phyloP scores from a whole-genome alignment of 2,113 vertebrate genomes.

The Poeciliopsis turrubarensis region DNA sequence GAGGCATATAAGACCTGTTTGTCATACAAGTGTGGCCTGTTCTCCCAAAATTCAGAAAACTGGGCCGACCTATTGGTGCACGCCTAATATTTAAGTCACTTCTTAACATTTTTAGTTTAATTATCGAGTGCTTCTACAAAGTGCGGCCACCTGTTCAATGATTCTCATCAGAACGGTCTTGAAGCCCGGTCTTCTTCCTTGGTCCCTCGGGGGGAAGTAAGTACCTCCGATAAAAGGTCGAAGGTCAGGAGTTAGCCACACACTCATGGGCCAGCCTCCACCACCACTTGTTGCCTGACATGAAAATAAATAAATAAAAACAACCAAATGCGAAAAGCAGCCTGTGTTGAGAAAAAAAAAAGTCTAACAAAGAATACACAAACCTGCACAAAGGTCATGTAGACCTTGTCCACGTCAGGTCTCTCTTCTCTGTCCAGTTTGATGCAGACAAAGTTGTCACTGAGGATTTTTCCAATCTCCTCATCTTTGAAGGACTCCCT shows the following conservation, averaged over 20 bases:
- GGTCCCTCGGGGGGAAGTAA: slow-evolving; percentile 91
- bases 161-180: slow-evolving; percentile 87
- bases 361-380: slow-evolving; percentile 64
- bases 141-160: slow-evolving; percentile 83
- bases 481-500: slow-evolving; percentile 91
- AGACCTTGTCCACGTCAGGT: slow-evolving; percentile 95
- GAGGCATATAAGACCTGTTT: too few species aligned
- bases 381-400: slow-evolving; percentile 97
- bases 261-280: slow-evolving; percentile 97
- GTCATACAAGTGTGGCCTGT: too few species aligned
- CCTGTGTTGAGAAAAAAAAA: background rate
- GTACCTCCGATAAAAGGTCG: slow-evolving; percentile 92
- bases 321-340: background rate
- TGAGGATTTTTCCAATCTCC: slow-evolving; percentile 88
- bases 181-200: slow-evolving; percentile 84
- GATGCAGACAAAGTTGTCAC: slow-evolving; percentile 90
- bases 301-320: slow-evolving; percentile 1
- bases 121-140: background rate
- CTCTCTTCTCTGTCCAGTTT: slow-evolving; percentile 95
- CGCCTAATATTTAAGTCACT: too few species aligned
- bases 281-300: slow-evolving; percentile 89
- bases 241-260: slow-evolving; percentile 94
- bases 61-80: too few species aligned
- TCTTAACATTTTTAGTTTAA: background rate
- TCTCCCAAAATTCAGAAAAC: too few species aligned